Evolutionary conservation across 2,797 vertebrate species (phyloP).

Genomic region (Sebastes wilsoni): DNA sequence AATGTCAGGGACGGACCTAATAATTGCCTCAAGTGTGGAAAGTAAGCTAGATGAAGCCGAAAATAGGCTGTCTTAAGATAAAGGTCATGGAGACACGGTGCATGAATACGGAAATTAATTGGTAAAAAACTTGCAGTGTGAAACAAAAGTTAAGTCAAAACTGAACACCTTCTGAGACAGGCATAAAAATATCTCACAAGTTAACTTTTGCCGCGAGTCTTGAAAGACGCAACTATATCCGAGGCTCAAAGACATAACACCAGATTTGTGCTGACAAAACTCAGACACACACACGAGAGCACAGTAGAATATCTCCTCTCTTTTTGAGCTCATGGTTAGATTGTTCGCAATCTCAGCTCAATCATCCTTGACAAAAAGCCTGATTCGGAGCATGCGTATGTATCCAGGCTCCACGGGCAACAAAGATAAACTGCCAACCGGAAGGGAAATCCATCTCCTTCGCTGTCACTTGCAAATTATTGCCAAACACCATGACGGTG

Average conservation of each 20-base stretch:
- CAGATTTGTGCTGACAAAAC: slow-evolving; percentile 49
- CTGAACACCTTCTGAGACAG: neutral
- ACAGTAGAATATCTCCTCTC: slow-evolving; percentile 23
- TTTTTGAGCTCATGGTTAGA: slow-evolving; percentile 50
- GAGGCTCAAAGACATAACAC: slow-evolving; percentile 16
- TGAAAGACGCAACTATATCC: slow-evolving; percentile 12
- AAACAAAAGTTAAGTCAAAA: slow-evolving; percentile 6
- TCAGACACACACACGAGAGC: slow-evolving; percentile 16
- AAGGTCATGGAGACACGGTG: neutral
- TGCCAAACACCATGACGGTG: slow-evolving; percentile 66
- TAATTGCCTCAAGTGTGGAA: neutral
- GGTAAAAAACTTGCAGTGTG: neutral
- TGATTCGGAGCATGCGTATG: slow-evolving; percentile 69
- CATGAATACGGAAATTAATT: neutral
- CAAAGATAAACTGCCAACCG: slow-evolving; percentile 78
- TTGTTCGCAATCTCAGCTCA: slow-evolving; percentile 69
- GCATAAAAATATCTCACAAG: neutral
- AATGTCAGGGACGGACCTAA: neutral
- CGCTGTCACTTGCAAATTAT: slow-evolving; percentile 76
- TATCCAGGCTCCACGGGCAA: slow-evolving; percentile 61
- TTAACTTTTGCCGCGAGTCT: neutral
- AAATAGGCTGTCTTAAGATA: neutral
- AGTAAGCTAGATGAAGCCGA: slow-evolving; percentile 4
- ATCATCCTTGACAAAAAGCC: slow-evolving; percentile 78
- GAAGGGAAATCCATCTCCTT: slow-evolving; percentile 78